Conservation (phyloP, 1,140 invertebrate genomes). For the Dryas iulia region DNA sequence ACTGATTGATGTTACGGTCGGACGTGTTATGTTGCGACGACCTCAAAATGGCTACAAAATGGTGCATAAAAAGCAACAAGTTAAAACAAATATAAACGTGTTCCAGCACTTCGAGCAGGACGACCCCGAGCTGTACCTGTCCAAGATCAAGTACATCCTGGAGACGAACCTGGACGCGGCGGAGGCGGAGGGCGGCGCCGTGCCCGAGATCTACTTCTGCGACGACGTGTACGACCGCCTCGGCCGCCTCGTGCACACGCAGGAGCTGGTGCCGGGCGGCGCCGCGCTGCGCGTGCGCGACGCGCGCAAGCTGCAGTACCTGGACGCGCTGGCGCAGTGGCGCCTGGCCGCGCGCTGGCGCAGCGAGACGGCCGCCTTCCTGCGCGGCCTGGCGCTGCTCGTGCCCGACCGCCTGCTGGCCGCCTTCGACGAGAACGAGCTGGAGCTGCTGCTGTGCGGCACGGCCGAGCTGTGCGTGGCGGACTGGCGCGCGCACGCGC, state of each 20-base stretch:
- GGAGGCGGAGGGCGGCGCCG: too few species aligned
- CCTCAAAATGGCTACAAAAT: too few species aligned
- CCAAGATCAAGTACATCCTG: constrained; percentile 95
- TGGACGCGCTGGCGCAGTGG: constrained; percentile 95
- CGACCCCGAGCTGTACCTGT: constrained; percentile 94
- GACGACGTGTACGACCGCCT: constrained; percentile 93
- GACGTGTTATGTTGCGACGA: too few species aligned
- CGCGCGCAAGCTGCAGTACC: constrained; percentile 89
- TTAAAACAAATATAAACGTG: too few species aligned
- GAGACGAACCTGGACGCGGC: constrained; percentile 90
- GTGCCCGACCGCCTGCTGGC: constrained; percentile 95
- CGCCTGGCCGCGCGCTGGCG: constrained; percentile 89
- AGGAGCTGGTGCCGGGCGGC: constrained; percentile 89
- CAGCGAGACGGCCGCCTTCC: constrained; percentile 92
- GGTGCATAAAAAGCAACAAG: too few species aligned
- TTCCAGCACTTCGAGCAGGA: constrained; percentile 96
- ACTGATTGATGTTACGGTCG: too few species aligned
- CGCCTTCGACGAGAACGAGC: constrained; percentile 97
- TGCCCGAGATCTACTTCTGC: constrained; percentile 92
- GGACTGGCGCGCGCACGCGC: constrained; percentile 93
- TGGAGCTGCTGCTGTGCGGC: constrained; percentile 95
- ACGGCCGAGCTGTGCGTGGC: constrained; percentile 95
- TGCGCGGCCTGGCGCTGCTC: constrained; percentile 93
- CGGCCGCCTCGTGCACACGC: constrained; percentile 88
- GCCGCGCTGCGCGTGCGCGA: constrained; percentile 86